Base-by-base conservation (phyloP, 1,140 invertebrate species). In the Mesaphorura yosii region DNA sequence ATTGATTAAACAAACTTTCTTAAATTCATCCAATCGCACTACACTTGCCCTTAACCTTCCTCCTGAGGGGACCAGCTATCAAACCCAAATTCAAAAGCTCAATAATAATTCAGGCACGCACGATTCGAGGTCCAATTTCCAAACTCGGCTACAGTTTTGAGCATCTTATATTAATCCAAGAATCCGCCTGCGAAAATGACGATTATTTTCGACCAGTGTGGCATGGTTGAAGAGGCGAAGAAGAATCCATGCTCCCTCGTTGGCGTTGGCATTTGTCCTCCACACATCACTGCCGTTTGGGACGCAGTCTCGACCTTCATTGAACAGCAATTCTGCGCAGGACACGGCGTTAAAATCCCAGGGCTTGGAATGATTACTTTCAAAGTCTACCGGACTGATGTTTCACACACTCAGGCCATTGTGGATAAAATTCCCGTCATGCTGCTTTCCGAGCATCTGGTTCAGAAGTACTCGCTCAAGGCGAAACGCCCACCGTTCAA, bases 371-470 rank as follows among this genome's bases (percentile, higher is more conserved):
- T 20, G n/a, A 46, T 55, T 22, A 51, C 40, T 22, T 55, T 51
- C 37, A 62, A 59, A 47, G 20, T 57, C 12, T 28, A 53, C 22
- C 27, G 49, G 20, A 31, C 38, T 14, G 56, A 58, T 15, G 12
- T 53, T 5, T 50, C 53, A 14, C 55, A 55, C 12, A 49, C 40
- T 0, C 27, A 56, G 20, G 34, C 47, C 7, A 52, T 62, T 25
- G 45, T 58, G 4, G 53, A 58, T 10, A 44, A 48, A 22, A 49
- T 55, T 31, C 59, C 59, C 25, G 41, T 55, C 28, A 52, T 58
- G 23, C 10, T 62, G 19, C 6, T 58, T 27, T 26, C 44, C 4
- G 52, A 48, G 26, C 53, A 58, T 15, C 12, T 62, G n/a, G 51
- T 42, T 38, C 19, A 46, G n/a, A 54, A 51, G 25, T 55, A 55